A percentile compares a stretch with the other conserved stretches of the same genome.
Evolutionary conservation across 1,140 invertebrate species (phyloP).

Genomic region (Battus philenor): DNA sequence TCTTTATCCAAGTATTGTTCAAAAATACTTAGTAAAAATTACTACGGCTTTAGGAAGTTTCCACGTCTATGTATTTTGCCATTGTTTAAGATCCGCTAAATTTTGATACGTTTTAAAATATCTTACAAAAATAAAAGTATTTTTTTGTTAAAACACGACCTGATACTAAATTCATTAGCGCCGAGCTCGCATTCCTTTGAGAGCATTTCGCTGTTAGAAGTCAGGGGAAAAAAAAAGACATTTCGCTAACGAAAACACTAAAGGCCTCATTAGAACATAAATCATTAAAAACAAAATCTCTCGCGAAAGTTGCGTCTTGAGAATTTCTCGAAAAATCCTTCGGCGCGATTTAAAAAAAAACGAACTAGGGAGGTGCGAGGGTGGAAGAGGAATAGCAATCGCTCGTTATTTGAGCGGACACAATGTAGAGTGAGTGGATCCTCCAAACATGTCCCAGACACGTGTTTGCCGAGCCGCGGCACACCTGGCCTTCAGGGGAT

Average conservation of each 20-base stretch:
- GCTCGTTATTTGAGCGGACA: conserved; percentile 16
- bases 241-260: background rate
- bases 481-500: conserved; percentile 22
- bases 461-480: conserved; percentile 22
- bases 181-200: too few species aligned
- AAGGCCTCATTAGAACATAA: conserved; percentile 9
- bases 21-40: too few species aligned
- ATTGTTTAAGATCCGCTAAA: too few species aligned
- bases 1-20: too few species aligned
- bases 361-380: background rate
- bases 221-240: too few species aligned
- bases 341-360: conserved; percentile 4
- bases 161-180: too few species aligned
- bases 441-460: conserved; percentile 26
- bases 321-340: conserved; percentile 11
- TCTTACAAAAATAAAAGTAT: too few species aligned
- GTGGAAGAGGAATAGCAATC: conserved; percentile 4
- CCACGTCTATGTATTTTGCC: too few species aligned
- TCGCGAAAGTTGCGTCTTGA: conserved; percentile 1
- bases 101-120: too few species aligned
- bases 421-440: conserved; percentile 14
- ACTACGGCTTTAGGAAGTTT: too few species aligned
- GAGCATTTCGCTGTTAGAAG: too few species aligned
- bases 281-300: conserved; percentile 2
- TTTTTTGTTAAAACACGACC: too few species aligned